Evolutionary conservation across 2,113 vertebrate genomes (phyloP), one percentile per base, ranked within the genome.

Genomic region (Vicugna pacos): DNA sequence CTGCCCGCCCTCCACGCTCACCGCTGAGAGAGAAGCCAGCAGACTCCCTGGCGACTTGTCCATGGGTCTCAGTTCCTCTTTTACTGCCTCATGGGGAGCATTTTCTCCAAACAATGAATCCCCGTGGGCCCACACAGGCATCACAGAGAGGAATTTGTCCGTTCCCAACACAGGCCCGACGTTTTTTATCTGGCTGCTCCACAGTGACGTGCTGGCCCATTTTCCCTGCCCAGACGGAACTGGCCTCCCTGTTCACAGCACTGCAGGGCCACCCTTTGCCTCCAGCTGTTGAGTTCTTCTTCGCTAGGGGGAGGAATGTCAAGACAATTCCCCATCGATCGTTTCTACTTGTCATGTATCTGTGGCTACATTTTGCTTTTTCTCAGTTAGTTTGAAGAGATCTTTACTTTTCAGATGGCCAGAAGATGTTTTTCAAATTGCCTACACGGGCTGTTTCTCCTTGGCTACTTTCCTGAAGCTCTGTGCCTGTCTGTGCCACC

Each of bases 401-500:
- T 6, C 30, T 70, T 64, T 42, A 42, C 5, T 81, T 64, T 81
- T 42, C 17, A 76, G 75, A 87, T 52, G 14, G 56, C 80, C 26
- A 11, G 67, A 64, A 56, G 70, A 28, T 86, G 26, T 93, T 97
- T 96, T 92, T 64, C 54, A 69, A 70, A n/a, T 95, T 83, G 52
- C 50, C 35, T 58, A 32, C 82, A 9, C 14, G 69, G 64, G 26
- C 52, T 84, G 1, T 48, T 91, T 84, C 19, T 52, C 6, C 70
- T 60, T 94, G n/a, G 75, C 62, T 72, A 4, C 14, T 70, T 93
- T 52, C 77, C 77, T 62, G 42, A 93, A 97, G 83, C 94, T 96
- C 80, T 65, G 54, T 89, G 58, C 89, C 91, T 94, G 84, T 91
- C 93, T 90, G 85, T 84, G 91, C 93, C 70, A 75, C 22, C 38